Percentiles rank a stretch among this genome's conserved stretches.
phyloP scores from a whole-genome alignment of 2,888 invertebrate species.

The Crocallis elinguaria region DNA sequence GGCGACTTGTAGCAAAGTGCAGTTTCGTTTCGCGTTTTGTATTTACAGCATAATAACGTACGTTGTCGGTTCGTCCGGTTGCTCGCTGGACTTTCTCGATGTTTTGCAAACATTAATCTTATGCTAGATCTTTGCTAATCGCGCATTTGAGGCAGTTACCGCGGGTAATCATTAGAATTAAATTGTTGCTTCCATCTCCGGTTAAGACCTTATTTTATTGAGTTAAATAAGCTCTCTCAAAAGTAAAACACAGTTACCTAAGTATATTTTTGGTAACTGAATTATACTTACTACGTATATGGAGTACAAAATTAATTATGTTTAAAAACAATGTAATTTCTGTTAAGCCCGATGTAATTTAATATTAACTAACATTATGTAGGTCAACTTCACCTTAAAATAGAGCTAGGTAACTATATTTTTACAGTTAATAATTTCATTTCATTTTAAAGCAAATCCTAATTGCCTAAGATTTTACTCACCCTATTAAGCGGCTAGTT shows the following conservation, averaged over 20 bases:
- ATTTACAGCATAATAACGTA: slow-evolving; percentile 70
- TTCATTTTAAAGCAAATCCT: slow-evolving; percentile 3
- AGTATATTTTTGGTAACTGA: too few species aligned
- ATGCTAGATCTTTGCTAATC: slow-evolving; percentile 37
- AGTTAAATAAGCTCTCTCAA: neutral
- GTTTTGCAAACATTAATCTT: slow-evolving; percentile 50
- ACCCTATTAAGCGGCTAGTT: slow-evolving; percentile 31
- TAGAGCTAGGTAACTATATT: neutral
- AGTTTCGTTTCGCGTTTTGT: slow-evolving; percentile 64
- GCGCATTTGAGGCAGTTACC: neutral
- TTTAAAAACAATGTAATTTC: too few species aligned
- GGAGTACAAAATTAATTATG: too few species aligned
- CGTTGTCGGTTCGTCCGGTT: slow-evolving; percentile 51
- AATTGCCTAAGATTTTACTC: slow-evolving; percentile 36
- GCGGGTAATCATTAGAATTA: slow-evolving; percentile 1
- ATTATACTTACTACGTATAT: too few species aligned
- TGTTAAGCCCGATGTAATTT: too few species aligned
- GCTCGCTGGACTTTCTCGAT: slow-evolving; percentile 62
- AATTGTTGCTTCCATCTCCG: slow-evolving; percentile 13
- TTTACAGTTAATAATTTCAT: neutral
- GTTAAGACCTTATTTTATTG: neutral
- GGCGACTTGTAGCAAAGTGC: slow-evolving; percentile 64
- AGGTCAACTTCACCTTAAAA: too few species aligned
- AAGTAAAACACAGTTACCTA: neutral
- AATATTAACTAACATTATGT: too few species aligned